Percentiles rank a stretch among this genome's conserved stretches.
These are phyloP conservation scores for Plutomurus gul DNA, from an alignment of 1,140 invertebrate species.

Conservation along the genomic window DNA sequence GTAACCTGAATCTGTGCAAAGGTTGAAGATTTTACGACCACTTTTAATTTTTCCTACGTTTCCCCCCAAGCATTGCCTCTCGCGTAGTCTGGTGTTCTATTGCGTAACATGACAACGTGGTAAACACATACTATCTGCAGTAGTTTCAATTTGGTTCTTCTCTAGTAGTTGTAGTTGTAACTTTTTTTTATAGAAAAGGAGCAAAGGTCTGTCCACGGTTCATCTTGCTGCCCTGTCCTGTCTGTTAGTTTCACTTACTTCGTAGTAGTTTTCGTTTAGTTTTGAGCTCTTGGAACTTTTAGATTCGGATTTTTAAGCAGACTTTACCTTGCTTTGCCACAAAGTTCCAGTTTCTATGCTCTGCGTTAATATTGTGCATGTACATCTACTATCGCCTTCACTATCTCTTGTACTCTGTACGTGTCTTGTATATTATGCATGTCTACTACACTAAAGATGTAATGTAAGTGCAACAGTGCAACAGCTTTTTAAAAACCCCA, in stretches of 20 bases:
- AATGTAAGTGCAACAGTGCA: conserved; percentile 23
- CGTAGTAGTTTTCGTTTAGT: not conserved
- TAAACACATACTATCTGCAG: not conserved
- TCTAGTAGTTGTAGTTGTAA: not conserved
- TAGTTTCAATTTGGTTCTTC: not conserved
- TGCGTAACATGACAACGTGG: not conserved
- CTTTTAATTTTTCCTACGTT: not conserved
- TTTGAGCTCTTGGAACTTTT: no score
- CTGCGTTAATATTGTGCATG: conserved; percentile 18
- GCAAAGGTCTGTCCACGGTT: conserved; percentile 4
- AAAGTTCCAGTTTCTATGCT: no score
- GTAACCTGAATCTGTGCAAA: not conserved
- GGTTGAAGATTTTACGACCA: not conserved
- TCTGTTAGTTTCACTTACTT: not conserved
- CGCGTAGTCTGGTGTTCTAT: not conserved
- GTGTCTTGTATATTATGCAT: conserved; percentile 17
- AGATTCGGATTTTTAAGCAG: not conserved
- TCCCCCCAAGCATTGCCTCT: not conserved
- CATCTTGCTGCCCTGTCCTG: not conserved
- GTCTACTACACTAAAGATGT: conserved; percentile 17
- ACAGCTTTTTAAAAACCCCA: not conserved
- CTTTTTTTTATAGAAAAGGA: not conserved
- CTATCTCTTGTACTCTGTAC: not conserved
- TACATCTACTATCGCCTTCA: not conserved
- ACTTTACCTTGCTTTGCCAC: not conserved